Evolutionary conservation across 2,113 vertebrate species (phyloP).

Genomic region (Alligator sinensis): DNA sequence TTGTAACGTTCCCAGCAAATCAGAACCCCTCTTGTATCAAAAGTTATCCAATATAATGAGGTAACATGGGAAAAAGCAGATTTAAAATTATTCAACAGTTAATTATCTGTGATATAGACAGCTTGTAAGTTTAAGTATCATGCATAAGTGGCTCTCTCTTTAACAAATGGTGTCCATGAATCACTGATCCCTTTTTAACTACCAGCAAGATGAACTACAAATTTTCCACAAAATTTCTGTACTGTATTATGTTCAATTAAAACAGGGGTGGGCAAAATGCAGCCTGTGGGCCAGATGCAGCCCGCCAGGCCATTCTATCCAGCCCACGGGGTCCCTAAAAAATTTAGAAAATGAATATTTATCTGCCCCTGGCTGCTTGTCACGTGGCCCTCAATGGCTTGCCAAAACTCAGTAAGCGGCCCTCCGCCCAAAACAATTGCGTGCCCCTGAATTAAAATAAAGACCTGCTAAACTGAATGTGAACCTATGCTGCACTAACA

Average conservation of each 20-base stretch:
- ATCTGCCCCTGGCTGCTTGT: too few relatives aligned
- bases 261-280: not conserved
- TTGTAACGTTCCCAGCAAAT: not conserved
- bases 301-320: too few relatives aligned
- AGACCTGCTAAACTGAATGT: too few relatives aligned
- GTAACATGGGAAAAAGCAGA: not conserved
- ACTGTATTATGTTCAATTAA: not conserved
- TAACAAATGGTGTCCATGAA: conserved; percentile 44
- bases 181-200: conserved; percentile 18
- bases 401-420: too few relatives aligned
- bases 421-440: too few relatives aligned
- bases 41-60: not conserved
- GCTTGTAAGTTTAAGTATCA: not conserved
- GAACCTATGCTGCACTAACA: not conserved
- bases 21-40: not conserved
- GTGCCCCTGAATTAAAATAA: not conserved
- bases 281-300: too few relatives aligned
- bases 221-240: conserved; percentile 7
- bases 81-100: not conserved
- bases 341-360: too few relatives aligned
- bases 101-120: conserved; percentile 14
- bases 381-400: too few relatives aligned
- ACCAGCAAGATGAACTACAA: not conserved
- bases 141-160: not conserved
- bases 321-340: too few relatives aligned